These are phyloP conservation scores for Drosophila insularis DNA, from an alignment of 1,140 invertebrate genomes.

Conservation along the genomic window DNA sequence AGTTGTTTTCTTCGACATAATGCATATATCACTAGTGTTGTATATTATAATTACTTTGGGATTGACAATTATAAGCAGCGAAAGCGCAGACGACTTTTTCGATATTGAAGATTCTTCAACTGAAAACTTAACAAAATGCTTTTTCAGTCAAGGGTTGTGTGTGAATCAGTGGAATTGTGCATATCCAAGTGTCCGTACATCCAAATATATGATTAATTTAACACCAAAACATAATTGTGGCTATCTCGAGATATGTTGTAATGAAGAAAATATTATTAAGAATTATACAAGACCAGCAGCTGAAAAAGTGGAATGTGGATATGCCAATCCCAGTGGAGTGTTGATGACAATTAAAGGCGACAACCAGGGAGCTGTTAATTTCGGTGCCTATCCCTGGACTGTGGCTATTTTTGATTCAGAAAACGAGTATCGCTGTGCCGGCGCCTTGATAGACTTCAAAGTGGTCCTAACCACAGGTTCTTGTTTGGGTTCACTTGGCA, in stretches of 20 bases:
- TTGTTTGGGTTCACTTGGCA: neutral
- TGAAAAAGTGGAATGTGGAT: neutral
- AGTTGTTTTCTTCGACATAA: too few relatives aligned
- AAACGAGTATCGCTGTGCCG: neutral
- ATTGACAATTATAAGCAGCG: too few relatives aligned
- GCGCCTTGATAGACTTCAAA: constrained; percentile 1
- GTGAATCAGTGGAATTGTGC: neutral
- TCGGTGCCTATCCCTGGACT: constrained; percentile 37
- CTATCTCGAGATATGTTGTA: neutral
- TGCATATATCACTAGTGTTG: too few relatives aligned
- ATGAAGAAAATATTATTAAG: neutral
- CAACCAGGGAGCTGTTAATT: neutral
- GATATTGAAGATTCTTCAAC: neutral
- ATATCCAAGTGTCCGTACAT: neutral
- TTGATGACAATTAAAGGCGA: neutral
- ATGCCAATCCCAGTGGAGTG: constrained; percentile 10
- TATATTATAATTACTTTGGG: too few relatives aligned
- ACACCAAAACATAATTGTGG: neutral
- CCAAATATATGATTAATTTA: neutral
- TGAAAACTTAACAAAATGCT: neutral
- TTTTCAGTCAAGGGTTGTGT: neutral
- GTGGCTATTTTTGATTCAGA: neutral
- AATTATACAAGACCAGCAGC: neutral
- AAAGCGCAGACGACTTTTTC: too few relatives aligned
- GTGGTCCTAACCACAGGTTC: constrained; percentile 22